Evolutionary conservation across 1,140 invertebrate genomes (phyloP), one percentile per base, ranked within the genome.

Genomic region (Sitophilus oryzae): DNA sequence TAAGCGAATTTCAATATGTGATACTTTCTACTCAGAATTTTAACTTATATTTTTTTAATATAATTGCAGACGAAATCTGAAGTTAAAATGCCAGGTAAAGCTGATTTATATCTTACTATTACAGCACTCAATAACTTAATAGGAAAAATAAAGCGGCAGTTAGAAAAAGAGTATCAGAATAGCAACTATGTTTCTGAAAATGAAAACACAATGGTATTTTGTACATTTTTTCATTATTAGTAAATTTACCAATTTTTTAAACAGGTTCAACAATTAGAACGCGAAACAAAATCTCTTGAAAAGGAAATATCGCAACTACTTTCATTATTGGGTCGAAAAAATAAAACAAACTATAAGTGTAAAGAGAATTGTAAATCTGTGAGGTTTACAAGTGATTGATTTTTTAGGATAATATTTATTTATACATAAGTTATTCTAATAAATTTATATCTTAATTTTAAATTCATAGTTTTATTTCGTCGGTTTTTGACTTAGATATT

Each of bases 41-140:
- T 15, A 40, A 44, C 46, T 56, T 42, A 45, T 22, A 23, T 15
- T 20, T 34, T 35, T 36, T 49, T 42, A 43, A 54, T 44, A 36
- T 38, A n/a, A 46, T 48, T 56, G 35, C 36, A 56, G 55, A 25
- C 42, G 19, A 41, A 52, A 40, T 15, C 19, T 22, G n/a, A 38
- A n/a, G 45, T 57, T 9, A 50, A 55, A 25, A 58, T 56, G 56
- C 52, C 62, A 15, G 61, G 59, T 52, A 55, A 63, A 58, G 53
- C 56, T 30, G 60, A 63, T 52, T 43, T 69, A 40, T 51, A 52
- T 9, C 58, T 57, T 2, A 61, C 59, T n/a, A 37, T 70, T 36
- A 48, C 60, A 19, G 51, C 62, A 2, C 52, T 70, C 25, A 59
- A 71, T 44, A 46, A 56, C 22, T 37, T 66, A 22, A 64, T 71